Conservation (phyloP, 1,140 invertebrate genomes). For the Drosophila pseudoobscura region DNA sequence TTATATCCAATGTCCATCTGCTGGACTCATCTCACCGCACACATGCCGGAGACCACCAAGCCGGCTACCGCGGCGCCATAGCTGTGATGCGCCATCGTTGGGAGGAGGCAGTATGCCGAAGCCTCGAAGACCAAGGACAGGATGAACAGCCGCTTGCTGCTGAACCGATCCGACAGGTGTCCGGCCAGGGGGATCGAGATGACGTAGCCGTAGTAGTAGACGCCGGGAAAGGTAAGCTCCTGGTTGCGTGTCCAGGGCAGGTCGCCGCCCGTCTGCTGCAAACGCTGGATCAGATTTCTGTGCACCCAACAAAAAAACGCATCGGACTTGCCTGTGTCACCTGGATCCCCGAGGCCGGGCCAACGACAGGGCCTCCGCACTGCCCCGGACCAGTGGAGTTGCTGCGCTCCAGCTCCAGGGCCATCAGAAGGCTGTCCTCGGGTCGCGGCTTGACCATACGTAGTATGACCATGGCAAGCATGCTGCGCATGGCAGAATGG, state of each 20-base stretch:
- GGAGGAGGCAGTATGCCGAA: conserved; percentile 51
- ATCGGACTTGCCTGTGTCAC: conserved; percentile 23
- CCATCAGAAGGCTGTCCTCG: conserved; percentile 16
- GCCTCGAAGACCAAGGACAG: conserved; percentile 57
- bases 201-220: conserved; percentile 73
- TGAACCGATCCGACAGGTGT: conserved; percentile 62
- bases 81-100: conserved; percentile 55
- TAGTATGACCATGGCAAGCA: conserved; percentile 67
- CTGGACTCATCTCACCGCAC: conserved; percentile 46
- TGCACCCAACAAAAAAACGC: not conserved
- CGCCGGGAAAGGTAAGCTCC: conserved; percentile 58
- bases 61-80: conserved; percentile 35
- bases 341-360: not conserved
- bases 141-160: conserved; percentile 68
- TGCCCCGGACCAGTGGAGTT: conserved; percentile 14
- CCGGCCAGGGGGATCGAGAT: conserved; percentile 62
- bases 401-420: not conserved
- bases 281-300: not conserved
- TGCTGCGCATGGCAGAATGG: conserved; percentile 66
- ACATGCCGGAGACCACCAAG: conserved; percentile 58
- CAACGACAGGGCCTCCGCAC: conserved; percentile 10
- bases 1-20: not conserved
- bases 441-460: conserved; percentile 64
- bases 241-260: conserved; percentile 64
- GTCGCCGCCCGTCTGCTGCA: conserved; percentile 51